A percentile compares a stretch with the other conserved stretches of the same genome.
phyloP scores from a whole-genome alignment of 2,797 vertebrate genomes.

The Heteromormyrus szaboi region DNA sequence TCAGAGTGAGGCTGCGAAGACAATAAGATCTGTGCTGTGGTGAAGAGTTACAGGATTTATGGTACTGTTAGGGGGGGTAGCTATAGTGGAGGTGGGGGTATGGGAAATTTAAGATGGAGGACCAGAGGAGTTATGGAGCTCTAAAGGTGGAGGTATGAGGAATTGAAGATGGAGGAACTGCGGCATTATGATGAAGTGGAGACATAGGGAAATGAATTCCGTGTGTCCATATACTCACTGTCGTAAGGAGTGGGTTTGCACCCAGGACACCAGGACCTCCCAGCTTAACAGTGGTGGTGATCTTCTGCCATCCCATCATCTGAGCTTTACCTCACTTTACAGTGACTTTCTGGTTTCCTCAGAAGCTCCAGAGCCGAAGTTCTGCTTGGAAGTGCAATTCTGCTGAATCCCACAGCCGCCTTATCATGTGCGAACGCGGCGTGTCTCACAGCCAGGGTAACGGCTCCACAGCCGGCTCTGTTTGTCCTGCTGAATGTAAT shows the following conservation, averaged over 20 bases:
- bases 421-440: constrained; percentile 7
- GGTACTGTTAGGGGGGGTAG: neutral
- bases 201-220: neutral
- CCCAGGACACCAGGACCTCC: neutral
- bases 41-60: neutral
- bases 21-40: neutral
- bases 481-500: constrained; percentile 27
- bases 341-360: neutral
- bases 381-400: neutral
- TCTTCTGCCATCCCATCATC: neutral
- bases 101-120: neutral
- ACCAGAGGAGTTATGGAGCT: neutral
- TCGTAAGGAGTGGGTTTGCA: neutral
- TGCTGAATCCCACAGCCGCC: neutral
- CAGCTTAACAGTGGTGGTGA: neutral
- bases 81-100: neutral
- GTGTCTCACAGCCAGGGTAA: constrained; percentile 17
- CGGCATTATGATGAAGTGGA: neutral
- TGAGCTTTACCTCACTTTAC: neutral
- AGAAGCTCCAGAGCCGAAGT: neutral
- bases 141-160: neutral
- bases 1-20: neutral
- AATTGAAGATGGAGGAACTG: neutral
- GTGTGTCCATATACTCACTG: neutral
- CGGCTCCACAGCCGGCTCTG: constrained; percentile 29